Conservation (phyloP, 2,797 vertebrate genomes). For the Peromyscus eremicus region DNA sequence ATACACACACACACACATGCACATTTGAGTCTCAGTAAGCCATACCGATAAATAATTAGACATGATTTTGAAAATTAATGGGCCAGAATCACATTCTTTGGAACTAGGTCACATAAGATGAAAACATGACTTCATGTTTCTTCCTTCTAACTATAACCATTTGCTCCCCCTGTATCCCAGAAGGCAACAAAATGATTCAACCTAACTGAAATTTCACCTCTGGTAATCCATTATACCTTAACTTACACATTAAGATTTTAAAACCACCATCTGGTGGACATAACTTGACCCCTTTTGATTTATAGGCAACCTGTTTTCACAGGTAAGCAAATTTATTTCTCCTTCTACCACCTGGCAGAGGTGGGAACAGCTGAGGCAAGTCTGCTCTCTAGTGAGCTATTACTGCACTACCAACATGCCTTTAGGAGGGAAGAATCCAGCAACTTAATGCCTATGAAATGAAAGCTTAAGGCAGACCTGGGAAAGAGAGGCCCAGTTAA, state of each 20-base stretch:
- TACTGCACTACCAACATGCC: not conserved
- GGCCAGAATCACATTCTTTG: conserved; percentile 73
- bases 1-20: not conserved
- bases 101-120: conserved; percentile 78
- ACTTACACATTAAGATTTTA: conserved; percentile 84
- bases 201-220: conserved; percentile 77
- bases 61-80: conserved; percentile 75
- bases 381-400: conserved; percentile 76
- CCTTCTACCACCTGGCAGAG: conserved; percentile 80
- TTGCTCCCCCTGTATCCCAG: conserved; percentile 60
- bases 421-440: not conserved
- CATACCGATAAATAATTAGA: conserved; percentile 70
- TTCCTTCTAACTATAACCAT: conserved; percentile 76
- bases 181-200: conserved; percentile 79
- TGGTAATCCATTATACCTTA: conserved; percentile 83
- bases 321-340: conserved; percentile 82
- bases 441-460: conserved; percentile 42
- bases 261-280: conserved; percentile 85
- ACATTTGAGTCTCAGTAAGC: conserved; percentile 52
- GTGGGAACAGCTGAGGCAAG: conserved; percentile 76
- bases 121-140: conserved; percentile 68
- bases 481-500: not conserved
- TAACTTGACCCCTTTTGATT: conserved; percentile 84
- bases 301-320: conserved; percentile 84
- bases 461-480: not conserved